Evolutionary conservation across 1,140 invertebrate species (phyloP), one percentile per base, ranked within the genome.

Genomic region (Apis laboriosa): DNA sequence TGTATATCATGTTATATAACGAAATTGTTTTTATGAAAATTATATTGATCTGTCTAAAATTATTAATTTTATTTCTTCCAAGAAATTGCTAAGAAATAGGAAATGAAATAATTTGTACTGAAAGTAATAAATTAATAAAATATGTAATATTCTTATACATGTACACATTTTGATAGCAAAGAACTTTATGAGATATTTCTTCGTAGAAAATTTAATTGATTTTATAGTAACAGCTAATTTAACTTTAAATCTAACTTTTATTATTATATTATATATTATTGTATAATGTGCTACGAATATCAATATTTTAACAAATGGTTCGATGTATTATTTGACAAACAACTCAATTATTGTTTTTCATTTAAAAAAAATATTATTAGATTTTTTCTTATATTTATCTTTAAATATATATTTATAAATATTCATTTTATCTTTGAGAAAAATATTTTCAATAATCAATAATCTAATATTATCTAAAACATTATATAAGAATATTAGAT

Each of bases 251-350:
- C 21, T 60, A 74, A 13, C 21, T 19, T 73, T 58, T 21, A 24
- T 60, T 73, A 56, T 73, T 24, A 21, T 73, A 28, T 58, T 73
- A 58, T 24, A 21, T 73, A 28, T 58, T 73, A 58, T 28, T 58
- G 12, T 15, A 19, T 19, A 34, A 2, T n/a, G 9, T 43, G 28
- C 58, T 58, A 68, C 9, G 51, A 68, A 68, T 51, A 68, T 68
- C 66, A 49, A 43, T 49, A n/a, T 68, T 51, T 49, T 68, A 68
- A 68, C 17, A 34, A 68, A 68, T 51, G 12, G 12, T 21, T 49
- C 12, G 12, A n/a, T 9, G 21, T 68, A 66, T 66, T 66, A n/a
- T n/a, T 68, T 49, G 66, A n/a, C 43, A 49, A 68, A 34, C 17
- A 68, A n/a, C 5, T 73, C 34, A 58, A 34, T 58, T 1, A 58